phyloP scores from a whole-genome alignment of 2,797 vertebrate genomes.

The Gorsachius magnificus region DNA sequence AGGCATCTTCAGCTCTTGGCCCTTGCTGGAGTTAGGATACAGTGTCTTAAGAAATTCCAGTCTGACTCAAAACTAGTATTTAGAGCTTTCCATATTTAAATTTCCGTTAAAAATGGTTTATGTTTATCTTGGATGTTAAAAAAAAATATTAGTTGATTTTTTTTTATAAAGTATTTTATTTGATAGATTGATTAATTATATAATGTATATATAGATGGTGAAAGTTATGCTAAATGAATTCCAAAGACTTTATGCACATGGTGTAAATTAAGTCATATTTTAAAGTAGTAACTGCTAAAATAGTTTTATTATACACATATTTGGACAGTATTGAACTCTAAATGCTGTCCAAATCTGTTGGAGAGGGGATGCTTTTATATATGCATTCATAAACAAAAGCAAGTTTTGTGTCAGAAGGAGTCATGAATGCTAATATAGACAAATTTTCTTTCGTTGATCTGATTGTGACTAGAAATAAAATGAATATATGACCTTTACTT shows the following conservation, averaged over 20 bases:
- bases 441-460: conserved; percentile 16
- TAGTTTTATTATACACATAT: neutral
- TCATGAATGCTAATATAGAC: neutral
- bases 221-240: neutral
- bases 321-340: neutral
- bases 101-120: neutral
- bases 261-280: neutral
- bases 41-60: neutral
- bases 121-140: neutral
- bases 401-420: neutral
- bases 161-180: neutral
- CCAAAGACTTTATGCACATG: neutral
- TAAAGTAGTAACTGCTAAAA: neutral
- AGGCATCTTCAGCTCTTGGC: neutral
- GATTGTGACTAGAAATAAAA: neutral
- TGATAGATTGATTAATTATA: neutral
- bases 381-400: neutral
- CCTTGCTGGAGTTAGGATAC: neutral
- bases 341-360: neutral
- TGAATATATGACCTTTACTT: neutral
- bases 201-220: neutral
- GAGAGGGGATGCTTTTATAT: neutral
- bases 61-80: neutral
- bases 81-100: neutral
- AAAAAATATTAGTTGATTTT: neutral